Base-by-base conservation (phyloP, 2,113 vertebrate species). In the Anarhynchus alexandrinus region DNA sequence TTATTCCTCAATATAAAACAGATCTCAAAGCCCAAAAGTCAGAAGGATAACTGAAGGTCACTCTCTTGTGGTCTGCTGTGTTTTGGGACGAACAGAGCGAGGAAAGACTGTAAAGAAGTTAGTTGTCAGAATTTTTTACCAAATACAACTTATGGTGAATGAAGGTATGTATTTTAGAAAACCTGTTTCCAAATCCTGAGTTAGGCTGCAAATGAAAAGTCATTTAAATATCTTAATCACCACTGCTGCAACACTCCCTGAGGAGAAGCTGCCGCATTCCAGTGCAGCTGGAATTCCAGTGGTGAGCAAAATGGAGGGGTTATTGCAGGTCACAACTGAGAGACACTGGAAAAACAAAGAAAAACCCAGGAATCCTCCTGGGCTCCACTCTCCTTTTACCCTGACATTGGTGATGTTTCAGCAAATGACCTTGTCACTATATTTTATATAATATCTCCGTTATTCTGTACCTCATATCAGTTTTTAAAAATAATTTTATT, bases 281-380 rank as follows among this genome's bases (percentile, higher is more conserved):
- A 88, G 79, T 77, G 90, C 58, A 85, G 93, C 96, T 91, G 94
- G 93, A 95, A 95, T 95, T 95, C 89, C 91, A 94, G 57, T 29
- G 43, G 79, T 0, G 1, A 64, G 86, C 55, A 43, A 10, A 7
- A 2, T 8, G 1, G 40, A 96, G 82, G 66, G 93, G 96, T 96
- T 96, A 96, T 80, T 95, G 92, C 79, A 95, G 94, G 93, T 93
- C 94, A 97, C 67, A 88, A 80, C 27, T 1, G 7, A 88, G 47
- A 95, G 62, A 85, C 81, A 45, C 22, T 88, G 54, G 27, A 85
- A 91, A 94, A 93, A 96, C 78, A 96, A 90, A 91, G 36, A 30
- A 76, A 95, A 91, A 88, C 21, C 27, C 45, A 57, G 42, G 26
- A 92, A 86, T 72, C 32, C 47, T 88, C 61, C 80, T 26, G 12